Evolutionary conservation across 2,113 vertebrate species (phyloP), one percentile per base, ranked within the genome.

Genomic region (Pionites leucogaster): DNA sequence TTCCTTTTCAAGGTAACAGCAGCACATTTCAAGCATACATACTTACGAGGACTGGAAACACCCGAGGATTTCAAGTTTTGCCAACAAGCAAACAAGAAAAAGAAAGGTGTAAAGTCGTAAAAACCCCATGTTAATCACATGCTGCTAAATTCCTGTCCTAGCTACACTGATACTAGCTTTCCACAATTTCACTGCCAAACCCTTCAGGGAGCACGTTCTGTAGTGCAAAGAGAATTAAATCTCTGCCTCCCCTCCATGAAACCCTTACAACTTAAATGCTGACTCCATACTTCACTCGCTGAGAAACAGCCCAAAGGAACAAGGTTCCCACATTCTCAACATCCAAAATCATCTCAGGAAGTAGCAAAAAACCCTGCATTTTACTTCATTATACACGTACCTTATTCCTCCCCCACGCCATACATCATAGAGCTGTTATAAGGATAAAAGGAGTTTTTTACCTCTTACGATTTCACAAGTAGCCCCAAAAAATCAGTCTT

Each of bases 371-470:
- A 31, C 3, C 31, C 20, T 29, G 27, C 5, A 3, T 53, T 83
- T 83, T 70, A 83, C 39, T 4, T 65, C 13, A 44, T 33, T 10
- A 64, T 11, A 39, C 6, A 19, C 16, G 9, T 39, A 76, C 3
- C 28, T 3, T 24, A 35, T 44, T 31, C 18, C 14, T 44, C 14
- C 17, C 20, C 19, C 11, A 7, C 1, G 7, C 35, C 0, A 1
- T 42, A 29, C 7, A 37, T 6, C 33, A 47, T 4, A 28, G 12
- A 81, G 69, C 28, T 49, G 10, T 59, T 59, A 35, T 5, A 62
- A 67, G 24, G 69, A 18, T 2, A 2, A 7, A 1, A 4, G 27
- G 4, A 19, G 0, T 0, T 14, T n/a, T 62, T 86, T 72, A 89
- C 70, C 90, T 86, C 29, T 62, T 62, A 25, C 20, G 52, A 39